Evolutionary conservation across 2,113 vertebrate species (phyloP), one percentile per base, ranked within the genome.

Genomic region (Athene noctua): DNA sequence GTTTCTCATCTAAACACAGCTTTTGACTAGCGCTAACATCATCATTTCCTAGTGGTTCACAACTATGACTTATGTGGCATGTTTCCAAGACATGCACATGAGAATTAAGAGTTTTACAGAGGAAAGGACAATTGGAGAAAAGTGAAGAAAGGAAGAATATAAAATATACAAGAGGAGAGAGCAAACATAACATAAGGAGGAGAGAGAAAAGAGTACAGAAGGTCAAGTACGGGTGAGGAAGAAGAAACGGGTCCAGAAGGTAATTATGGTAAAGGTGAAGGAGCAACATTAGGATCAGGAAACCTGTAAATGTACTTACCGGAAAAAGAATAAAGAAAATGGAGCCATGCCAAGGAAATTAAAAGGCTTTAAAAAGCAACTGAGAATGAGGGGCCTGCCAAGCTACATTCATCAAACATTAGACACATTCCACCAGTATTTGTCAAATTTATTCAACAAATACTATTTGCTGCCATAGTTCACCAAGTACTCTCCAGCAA

Each of bases 311-410:
- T 25, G 61, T 26, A 68, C 66, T 92, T 94, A 89, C 38, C 3
- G 13, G 80, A 94, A 87, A 75, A 85, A 71, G 25, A 81, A 79
- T 57, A 88, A 80, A 75, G 57, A 92, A 92, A 94, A 79, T 68
- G 9, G 62, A 79, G 42, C 38, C 0, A 30, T 34, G 83, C 36
- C 89, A 88, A 92, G 70, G 20, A 23, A 89, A 92, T 52, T 75
- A 79, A 93, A 88, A 61, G 49, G 10, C 63, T 91, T 94, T 73
- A 63, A 92, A 96, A 92, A 81, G 26, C 30, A 68, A 21, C 25
- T 10, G 42, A 96, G 21, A 77, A 67, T 55, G 57, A 72, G 67
- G 18, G 27, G 11, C 13, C 57, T 91, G 65, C 30, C 65, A 89
- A 96, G 29, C 17, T 44, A 52, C n/a, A 70, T 85, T 85, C 20